Base-by-base conservation (phyloP, 2,113 vertebrate species). In the Callithrix jacchus region DNA sequence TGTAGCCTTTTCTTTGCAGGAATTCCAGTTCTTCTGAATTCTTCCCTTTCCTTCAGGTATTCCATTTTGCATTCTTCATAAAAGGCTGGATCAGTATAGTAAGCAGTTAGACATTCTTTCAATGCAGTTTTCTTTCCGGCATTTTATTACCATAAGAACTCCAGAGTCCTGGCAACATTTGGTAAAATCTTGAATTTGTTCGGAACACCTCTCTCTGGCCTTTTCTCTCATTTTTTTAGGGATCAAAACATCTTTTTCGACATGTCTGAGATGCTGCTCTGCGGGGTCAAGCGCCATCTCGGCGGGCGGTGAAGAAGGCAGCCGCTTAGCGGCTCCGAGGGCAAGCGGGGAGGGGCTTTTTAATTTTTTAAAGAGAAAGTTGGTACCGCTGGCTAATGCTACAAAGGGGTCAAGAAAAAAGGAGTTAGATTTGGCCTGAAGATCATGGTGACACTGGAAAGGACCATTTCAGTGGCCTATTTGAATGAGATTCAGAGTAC, bases 1-100 rank as follows among this genome's bases (percentile, higher is more conserved):
- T 99, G 99, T 70, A 97, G 98, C 95, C 99, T 98, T 92, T 98
- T 99, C 98, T 99, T 99, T 73, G 97, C 0, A 49, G 98, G 98
- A 95, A 99, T 98, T 84, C 99, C 99, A 2, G 99, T 99, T 98
- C 79, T 98, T 98, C 99, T 97, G 96, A 98, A 99, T 97, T 99
- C 99, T 98, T 98, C 97, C 89, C 99, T 99, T 98, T 99, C 99
- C 92, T 97, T 97, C 97, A 99, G 98, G 97, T 99, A 99, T 85
- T 99, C 99, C 97, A 98, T 97, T 98, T 99, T 99, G 95, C 99
- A 99, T 97, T 99, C 98, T 98, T 99, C 99, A 77, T 98, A 99
- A 98, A 99, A 99, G 5, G 17, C 94, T 1, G 99, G 99, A 97
- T 99, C 99, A 58, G 94, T 97, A 97, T 99, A 99, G 98, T n/a